Percentiles rank a stretch among this genome's conserved stretches.
These are phyloP conservation scores for Bubo scandiacus DNA, from an alignment of 2,113 vertebrate species.

Conservation along the genomic window DNA sequence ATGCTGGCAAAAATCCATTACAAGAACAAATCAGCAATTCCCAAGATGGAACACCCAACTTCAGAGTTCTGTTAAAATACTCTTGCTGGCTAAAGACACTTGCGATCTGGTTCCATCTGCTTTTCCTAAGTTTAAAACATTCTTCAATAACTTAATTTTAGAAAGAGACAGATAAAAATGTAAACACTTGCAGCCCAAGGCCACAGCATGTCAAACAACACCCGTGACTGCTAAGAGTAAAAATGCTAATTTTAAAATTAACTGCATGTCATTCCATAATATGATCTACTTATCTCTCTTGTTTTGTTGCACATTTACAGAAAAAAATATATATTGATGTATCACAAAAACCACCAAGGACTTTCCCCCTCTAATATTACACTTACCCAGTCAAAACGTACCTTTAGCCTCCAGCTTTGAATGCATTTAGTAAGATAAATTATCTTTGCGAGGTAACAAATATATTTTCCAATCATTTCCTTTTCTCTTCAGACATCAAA, in stretches of 20 bases:
- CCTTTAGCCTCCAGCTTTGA: not conserved
- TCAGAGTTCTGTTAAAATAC: not conserved
- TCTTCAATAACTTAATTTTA: not conserved
- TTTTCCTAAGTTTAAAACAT: not conserved
- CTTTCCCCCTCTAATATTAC: not conserved
- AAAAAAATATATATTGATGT: not conserved
- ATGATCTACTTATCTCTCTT: not conserved
- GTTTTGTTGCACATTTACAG: not conserved
- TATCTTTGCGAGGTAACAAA: not conserved
- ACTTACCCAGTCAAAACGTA: not conserved
- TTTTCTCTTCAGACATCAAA: not conserved
- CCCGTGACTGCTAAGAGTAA: not conserved
- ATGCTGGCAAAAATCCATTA: not conserved
- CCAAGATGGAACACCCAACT: not conserved
- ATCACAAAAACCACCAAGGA: not conserved
- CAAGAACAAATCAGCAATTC: not conserved
- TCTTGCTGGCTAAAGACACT: not conserved
- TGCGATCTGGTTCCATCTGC: not conserved
- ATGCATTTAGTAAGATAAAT: not conserved
- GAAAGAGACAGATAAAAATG: not conserved
- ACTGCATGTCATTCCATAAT: not conserved
- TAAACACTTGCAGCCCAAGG: not conserved
- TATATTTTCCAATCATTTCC: not conserved
- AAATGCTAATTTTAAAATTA: not conserved
- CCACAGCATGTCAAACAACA: not conserved